phyloP scores from a whole-genome alignment of 1,140 invertebrate genomes.

The Leptinotarsa texana region DNA sequence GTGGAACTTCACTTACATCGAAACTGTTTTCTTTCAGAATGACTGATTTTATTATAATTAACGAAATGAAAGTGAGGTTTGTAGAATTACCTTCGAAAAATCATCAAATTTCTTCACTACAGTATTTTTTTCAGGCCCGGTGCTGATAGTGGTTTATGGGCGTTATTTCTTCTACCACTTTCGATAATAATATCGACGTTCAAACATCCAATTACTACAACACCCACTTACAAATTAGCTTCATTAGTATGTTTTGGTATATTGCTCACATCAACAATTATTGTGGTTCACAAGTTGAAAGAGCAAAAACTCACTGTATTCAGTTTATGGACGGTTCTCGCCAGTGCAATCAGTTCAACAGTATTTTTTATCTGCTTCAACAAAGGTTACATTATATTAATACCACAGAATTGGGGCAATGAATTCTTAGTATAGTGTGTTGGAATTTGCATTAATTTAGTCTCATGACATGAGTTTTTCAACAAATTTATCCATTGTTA shows the following conservation, averaged over 20 bases:
- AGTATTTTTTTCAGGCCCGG: conserved; percentile 55
- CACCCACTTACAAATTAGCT: conserved; percentile 57
- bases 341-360: conserved; percentile 36
- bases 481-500: too few relatives aligned
- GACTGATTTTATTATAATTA: conserved; percentile 14
- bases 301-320: conserved; percentile 34
- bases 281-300: conserved; percentile 36
- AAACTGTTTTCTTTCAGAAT: neutral
- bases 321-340: conserved; percentile 33
- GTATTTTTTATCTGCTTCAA: conserved; percentile 42
- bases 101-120: neutral
- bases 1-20: too few relatives aligned
- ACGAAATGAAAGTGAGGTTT: conserved; percentile 26
- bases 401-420: neutral
- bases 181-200: conserved; percentile 55
- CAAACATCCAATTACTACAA: conserved; percentile 53
- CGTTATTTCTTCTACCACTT: conserved; percentile 59
- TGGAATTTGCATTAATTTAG: neutral
- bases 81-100: conserved; percentile 20
- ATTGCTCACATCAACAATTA: conserved; percentile 40
- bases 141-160: conserved; percentile 61
- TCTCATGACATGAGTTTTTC: neutral
- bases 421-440: neutral
- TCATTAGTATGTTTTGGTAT: conserved; percentile 45
- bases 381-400: conserved; percentile 40